A percentile compares a stretch with the other conserved stretches of the same genome.
These are phyloP conservation scores for Cervus canadensis DNA, from an alignment of 2,113 vertebrate species.

Conservation along the genomic window DNA sequence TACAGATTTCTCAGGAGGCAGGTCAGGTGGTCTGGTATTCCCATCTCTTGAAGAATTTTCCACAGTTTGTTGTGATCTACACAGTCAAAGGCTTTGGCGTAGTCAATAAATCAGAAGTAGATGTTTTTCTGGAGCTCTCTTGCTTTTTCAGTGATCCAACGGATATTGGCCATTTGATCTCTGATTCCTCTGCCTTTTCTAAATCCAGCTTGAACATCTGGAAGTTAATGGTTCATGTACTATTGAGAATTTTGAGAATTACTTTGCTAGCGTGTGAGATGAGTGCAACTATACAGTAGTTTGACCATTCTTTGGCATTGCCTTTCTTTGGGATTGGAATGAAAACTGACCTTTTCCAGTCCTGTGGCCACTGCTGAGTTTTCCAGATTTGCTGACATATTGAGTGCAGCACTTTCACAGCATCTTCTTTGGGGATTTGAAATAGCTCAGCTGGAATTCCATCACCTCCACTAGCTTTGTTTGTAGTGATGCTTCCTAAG, in stretches of 20 bases:
- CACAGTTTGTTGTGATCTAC: neutral
- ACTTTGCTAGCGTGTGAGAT: no score
- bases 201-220: neutral
- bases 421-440: no score
- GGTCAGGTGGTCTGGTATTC: neutral
- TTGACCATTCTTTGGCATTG: neutral
- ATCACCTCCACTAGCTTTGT: no score
- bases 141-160: neutral
- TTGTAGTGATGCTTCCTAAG: no score
- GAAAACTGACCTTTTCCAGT: no score
- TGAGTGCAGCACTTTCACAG: no score
- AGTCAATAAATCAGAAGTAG: neutral
- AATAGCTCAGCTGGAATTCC: no score
- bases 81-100: neutral
- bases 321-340: neutral
- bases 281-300: neutral
- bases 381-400: no score
- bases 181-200: neutral
- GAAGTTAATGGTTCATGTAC: neutral
- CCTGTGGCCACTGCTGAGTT: no score
- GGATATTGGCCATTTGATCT: neutral
- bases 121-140: neutral
- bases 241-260: neutral
- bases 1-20: neutral
- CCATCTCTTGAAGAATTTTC: neutral